These are phyloP conservation scores for Enteromius thamalakanensis DNA, from an alignment of 2,797 vertebrate species.

Conservation along the genomic window DNA sequence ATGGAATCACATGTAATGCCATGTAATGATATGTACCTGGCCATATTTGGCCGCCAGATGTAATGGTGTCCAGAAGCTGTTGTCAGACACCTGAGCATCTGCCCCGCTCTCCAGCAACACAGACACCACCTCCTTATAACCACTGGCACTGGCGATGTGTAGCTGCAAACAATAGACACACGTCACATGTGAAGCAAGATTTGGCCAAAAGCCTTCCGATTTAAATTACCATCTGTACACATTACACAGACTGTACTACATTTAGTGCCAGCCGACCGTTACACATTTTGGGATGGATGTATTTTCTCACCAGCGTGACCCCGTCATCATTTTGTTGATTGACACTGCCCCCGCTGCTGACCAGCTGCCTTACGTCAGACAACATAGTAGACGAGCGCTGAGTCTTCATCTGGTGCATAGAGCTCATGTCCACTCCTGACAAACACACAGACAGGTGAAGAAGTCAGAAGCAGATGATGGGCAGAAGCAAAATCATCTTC, in stretches of 20 bases:
- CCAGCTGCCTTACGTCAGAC: conserved; percentile 85
- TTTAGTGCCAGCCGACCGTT: background rate
- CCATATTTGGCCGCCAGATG: conserved; percentile 95
- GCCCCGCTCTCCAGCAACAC: conserved; percentile 84
- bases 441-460: conserved; percentile 47
- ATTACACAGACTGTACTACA: background rate
- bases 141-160: conserved; percentile 90
- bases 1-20: background rate
- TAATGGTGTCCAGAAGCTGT: conserved; percentile 89
- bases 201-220: background rate
- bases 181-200: background rate
- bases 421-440: conserved; percentile 85
- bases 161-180: conserved; percentile 74
- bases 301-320: conserved; percentile 86
- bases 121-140: conserved; percentile 87
- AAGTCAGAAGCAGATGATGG: background rate
- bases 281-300: background rate
- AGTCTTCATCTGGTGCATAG: conserved; percentile 83
- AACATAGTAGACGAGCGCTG: conserved; percentile 87
- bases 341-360: conserved; percentile 79
- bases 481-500: conserved; percentile 3
- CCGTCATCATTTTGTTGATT: conserved; percentile 88
- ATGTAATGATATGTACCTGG: conserved; percentile 79
- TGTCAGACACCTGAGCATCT: conserved; percentile 81
- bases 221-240: background rate